Base-by-base conservation (phyloP, 2,113 vertebrate species). In the Trogon melanurus region DNA sequence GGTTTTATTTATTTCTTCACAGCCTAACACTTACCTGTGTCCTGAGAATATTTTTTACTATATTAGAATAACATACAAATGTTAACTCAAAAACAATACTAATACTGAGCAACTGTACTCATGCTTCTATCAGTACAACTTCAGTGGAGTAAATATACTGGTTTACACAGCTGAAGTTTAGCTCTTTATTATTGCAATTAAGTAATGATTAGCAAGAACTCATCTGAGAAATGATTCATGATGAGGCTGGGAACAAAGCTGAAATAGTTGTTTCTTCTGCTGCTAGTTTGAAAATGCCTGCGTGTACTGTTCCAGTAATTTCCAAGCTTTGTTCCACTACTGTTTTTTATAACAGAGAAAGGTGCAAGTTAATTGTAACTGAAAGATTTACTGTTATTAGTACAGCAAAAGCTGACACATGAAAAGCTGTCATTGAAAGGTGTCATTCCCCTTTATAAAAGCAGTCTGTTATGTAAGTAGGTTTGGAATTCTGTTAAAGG, bases 291-390 rank as follows among this genome's bases (percentile, higher is more conserved):
- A 78, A 92, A 96, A 88, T 64, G 9, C 22, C 9, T 75, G 10
- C 10, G 12, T 65, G 6, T 66, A 10, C 51, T 47, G 7, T 72
- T 62, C 27, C 38, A 45, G 4, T 36, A 54, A 67, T 86, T 86
- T 73, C 25, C 53, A 91, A 87, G n/a, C 41, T 96, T 92, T 92
- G 12, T 88, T 94, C 30, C 62, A 36, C 36, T 91, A 25, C 30
- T 61, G 5, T 2, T 11, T 34, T 66, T 66, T 50, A 23, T 50
- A 61, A 12, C 13, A 48, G 21, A 47, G 22, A 89, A 69, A 80
- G n/a, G 30, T 80, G 14, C 7, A 44, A 53, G 16, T 74, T 81
- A 91, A 91, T 78, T 70, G 45, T 41, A 70, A 47, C 27, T 16
- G 4, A 73, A 82, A 58, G 15, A 20, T 36, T 79, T 87, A 29